Base-by-base conservation (phyloP, 1,140 invertebrate genomes). In the Asobara japonica region DNA sequence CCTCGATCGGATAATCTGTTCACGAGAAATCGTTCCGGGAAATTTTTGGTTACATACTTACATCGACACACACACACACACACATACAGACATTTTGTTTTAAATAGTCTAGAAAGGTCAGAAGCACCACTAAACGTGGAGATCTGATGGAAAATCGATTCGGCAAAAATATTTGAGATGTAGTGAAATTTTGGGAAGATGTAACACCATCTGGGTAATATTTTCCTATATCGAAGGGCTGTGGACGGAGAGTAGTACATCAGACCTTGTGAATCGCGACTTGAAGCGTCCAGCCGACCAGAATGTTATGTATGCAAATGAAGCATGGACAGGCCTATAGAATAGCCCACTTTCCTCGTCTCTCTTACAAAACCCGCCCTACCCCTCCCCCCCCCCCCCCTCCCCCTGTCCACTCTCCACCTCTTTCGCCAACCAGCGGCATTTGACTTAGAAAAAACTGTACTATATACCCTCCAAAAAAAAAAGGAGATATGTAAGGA, bases 251-350 rank as follows among this genome's bases (percentile, higher is more conserved):
- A 36, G 31, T 18, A 61, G 62, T 25, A 11, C 20, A 66, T 10
- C 16, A n/a, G 25, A 20, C n/a, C 30, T n/a, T 10, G 38, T 73
- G 79, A 74, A 80, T 82, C 80, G 82, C 80, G 77, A 77, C 82
- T 75, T 83, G 83, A 85, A 25, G 22, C 83, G 84, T 84, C 84
- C 84, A 84, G 83, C 84, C 84, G 81, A 86, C 79, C 86, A 86
- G 84, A 87, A 87, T 86, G 84, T 86, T 87, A 86, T 87, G 84
- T 86, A 87, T 87, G 86, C 85, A 87, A 87, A 87, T 87, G 82
- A 87, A 79, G 73, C 30, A 80, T 82, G 84, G n/a, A 86, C 81
- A 81, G 80, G 80, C 83, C 80, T 84, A 80, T 80, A 81, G 78
- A 76, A 78, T 80, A 80, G 70, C 74, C 73, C 38, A 64, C 64